phyloP scores from a whole-genome alignment of 2,888 invertebrate genomes.

The Mechanitis messenoides region DNA sequence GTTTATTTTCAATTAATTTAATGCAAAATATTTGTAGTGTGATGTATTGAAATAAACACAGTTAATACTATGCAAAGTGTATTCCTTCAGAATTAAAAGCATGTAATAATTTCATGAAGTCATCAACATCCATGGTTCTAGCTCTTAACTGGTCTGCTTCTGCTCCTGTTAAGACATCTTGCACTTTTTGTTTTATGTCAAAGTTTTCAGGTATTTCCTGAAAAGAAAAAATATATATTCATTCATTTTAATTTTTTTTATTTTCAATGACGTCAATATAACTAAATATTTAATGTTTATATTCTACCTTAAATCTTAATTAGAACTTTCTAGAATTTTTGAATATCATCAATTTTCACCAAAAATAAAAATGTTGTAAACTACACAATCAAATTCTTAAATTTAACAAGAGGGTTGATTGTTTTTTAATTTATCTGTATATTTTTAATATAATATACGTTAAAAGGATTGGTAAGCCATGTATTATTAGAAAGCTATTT shows the following conservation, averaged over 20 bases:
- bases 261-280: no score
- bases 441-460: no score
- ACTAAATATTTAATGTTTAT: neutral
- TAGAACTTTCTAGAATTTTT: no score
- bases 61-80: conserved; percentile 84
- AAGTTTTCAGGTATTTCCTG: conserved; percentile 87
- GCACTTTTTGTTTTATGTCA: conserved; percentile 88
- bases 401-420: no score
- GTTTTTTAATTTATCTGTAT: no score
- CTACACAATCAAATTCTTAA: no score
- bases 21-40: conserved; percentile 9
- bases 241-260: conserved; percentile 2
- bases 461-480: neutral
- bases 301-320: no score
- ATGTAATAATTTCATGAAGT: conserved; percentile 91
- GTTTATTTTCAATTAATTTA: conserved; percentile 12
- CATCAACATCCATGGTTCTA: conserved; percentile 96
- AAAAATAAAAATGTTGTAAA: no score
- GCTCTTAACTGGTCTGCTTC: conserved; percentile 88
- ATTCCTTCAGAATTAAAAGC: conserved; percentile 94
- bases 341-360: no score
- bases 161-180: conserved; percentile 81
- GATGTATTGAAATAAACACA: conserved; percentile 23
- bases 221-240: conserved; percentile 10
- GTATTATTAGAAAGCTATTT: neutral